Evolutionary conservation across 2,888 invertebrate species (phyloP).

Genomic region (Muschampia plurimacula): DNA sequence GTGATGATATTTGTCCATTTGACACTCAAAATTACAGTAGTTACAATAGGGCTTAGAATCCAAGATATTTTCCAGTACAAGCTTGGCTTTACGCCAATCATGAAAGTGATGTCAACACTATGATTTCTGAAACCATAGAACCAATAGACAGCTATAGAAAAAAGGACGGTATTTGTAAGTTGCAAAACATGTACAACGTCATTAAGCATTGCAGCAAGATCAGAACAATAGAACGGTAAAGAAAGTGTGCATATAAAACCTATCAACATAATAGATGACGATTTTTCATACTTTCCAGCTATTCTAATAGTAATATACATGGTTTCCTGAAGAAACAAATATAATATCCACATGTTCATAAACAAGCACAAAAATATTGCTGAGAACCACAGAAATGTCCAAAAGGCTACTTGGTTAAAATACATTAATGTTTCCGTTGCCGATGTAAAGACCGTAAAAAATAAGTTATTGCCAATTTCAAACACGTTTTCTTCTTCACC

Average conservation of each 20-base stretch:
- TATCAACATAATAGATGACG: slow-evolving; percentile 53
- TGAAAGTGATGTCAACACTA: slow-evolving; percentile 74
- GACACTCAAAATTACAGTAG: slow-evolving; percentile 53
- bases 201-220: slow-evolving; percentile 61
- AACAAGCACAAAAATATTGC: slow-evolving; percentile 61
- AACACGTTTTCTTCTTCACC: slow-evolving; percentile 71
- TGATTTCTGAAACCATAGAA: slow-evolving; percentile 71
- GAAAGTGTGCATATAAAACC: slow-evolving; percentile 54
- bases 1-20: slow-evolving; percentile 51
- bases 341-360: slow-evolving; percentile 65
- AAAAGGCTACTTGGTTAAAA: slow-evolving; percentile 63
- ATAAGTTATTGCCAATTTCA: slow-evolving; percentile 61
- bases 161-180: slow-evolving; percentile 61
- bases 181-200: slow-evolving; percentile 67
- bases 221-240: slow-evolving; percentile 71
- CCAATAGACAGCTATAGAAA: slow-evolving; percentile 74
- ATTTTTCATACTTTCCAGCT: slow-evolving; percentile 53
- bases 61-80: slow-evolving; percentile 71
- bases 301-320: slow-evolving; percentile 49
- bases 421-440: slow-evolving; percentile 70
- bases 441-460: slow-evolving; percentile 64
- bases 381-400: slow-evolving; percentile 72
- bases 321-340: slow-evolving; percentile 61
- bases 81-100: slow-evolving; percentile 77
- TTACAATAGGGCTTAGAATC: slow-evolving; percentile 66